Evolutionary conservation across 1,140 invertebrate genomes (phyloP), one percentile per base, ranked within the genome.

Genomic region (Orius insidiosus): DNA sequence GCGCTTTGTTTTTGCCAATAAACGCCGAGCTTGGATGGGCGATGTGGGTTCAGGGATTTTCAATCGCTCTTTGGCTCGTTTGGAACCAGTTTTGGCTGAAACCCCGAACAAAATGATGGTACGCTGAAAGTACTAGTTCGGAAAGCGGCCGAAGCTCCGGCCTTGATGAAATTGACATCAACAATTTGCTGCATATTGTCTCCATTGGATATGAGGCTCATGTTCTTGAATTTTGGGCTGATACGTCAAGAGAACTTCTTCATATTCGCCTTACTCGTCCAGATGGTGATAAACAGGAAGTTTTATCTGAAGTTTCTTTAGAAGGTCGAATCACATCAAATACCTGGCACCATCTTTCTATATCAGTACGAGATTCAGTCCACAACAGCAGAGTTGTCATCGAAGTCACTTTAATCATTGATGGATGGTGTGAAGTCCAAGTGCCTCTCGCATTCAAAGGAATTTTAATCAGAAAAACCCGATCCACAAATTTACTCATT

Each of bases 21-120:
- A 70, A 69, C 42, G 63, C 59, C 10, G 66, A 65, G 56, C 55
- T 66, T 45, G 62, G 60, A 43, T 73, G 66, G 75, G 66, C 69
- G 13, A 64, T 75, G 33, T 76, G 75, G 72, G 55, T 68, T 32
- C 66, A 71, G 13, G 75, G 76, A 6, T 76, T 72, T 54, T 70
- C 73, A 5, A 59, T 67, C 11, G 65, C 73, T 33, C 56, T 69
- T 59, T 68, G 68, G 69, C 50, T 70, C 53, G 68, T 56, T 55
- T 69, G 2, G 64, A 56, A 57, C 48, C 42, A 19, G 11, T n/a
- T 10, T 19, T 11, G 4, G n/a, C 18, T 15, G 4, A 9, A n/a
- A n/a, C 24, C 6, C 3, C 16, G 41, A 43, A 5, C 24, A 18
- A 10, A 24, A 43, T 15, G 41, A 43, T 30, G 41, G 41, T 43